phyloP scores from a whole-genome alignment of 2,797 vertebrate genomes.

The Sandelia bainsii region DNA sequence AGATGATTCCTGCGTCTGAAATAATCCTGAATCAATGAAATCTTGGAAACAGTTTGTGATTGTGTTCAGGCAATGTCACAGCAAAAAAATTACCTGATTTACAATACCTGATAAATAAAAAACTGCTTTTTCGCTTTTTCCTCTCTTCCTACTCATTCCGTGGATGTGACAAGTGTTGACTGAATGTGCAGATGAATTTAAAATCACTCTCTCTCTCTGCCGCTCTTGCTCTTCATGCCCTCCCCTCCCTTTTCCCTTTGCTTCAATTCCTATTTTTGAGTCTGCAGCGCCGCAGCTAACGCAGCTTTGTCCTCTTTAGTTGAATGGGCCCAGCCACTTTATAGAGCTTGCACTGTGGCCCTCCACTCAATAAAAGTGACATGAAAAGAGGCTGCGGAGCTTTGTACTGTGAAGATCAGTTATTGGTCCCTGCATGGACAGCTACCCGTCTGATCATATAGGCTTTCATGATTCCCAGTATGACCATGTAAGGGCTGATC shows the following conservation, averaged over 20 bases:
- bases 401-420: constrained; percentile 88
- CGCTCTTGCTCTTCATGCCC: constrained; percentile 34
- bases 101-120: background rate
- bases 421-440: constrained; percentile 77
- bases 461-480: constrained; percentile 81
- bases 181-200: constrained; percentile 45
- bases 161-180: too few relatives aligned
- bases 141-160: background rate
- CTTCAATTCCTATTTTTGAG: constrained; percentile 78
- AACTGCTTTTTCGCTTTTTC: too few relatives aligned
- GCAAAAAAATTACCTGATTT: too few relatives aligned
- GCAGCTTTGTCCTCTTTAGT: constrained; percentile 84
- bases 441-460: constrained; percentile 79
- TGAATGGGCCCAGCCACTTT: constrained; percentile 84
- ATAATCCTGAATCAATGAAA: too few relatives aligned
- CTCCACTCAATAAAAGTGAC: constrained; percentile 84
- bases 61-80: too few relatives aligned
- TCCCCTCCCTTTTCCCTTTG: constrained; percentile 53
- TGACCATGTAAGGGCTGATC: constrained; percentile 71
- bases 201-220: constrained; percentile 27
- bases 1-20: background rate
- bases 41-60: too few relatives aligned
- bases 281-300: constrained; percentile 63
- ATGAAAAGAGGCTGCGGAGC: constrained; percentile 86
- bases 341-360: constrained; percentile 72